Evolutionary conservation across 2,113 vertebrate genomes (phyloP).

Genomic region (Hypanus sabinus): DNA sequence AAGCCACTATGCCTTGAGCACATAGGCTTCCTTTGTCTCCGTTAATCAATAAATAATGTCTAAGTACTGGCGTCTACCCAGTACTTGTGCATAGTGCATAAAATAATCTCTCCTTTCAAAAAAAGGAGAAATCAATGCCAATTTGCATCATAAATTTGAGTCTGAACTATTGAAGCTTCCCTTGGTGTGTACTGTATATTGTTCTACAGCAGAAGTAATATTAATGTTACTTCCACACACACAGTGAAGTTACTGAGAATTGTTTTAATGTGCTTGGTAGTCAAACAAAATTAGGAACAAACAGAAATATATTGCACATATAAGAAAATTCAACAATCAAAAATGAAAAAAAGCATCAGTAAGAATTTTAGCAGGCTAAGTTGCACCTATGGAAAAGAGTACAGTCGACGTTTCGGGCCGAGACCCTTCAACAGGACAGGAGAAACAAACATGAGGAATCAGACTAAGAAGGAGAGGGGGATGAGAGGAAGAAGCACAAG

Average conservation of each 20-base stretch:
- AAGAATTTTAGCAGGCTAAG: not conserved
- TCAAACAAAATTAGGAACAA: too few species aligned
- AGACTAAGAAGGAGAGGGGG: too few species aligned
- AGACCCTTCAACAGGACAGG: too few species aligned
- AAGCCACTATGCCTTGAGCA: not conserved
- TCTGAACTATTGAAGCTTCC: not conserved
- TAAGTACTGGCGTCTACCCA: not conserved
- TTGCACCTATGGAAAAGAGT: too few species aligned
- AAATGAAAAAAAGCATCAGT: not conserved
- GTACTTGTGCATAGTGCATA: not conserved
- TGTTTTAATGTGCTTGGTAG: too few species aligned
- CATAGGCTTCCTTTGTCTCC: conserved; percentile 2
- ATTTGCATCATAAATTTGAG: not conserved
- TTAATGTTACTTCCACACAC: not conserved
- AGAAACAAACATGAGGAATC: too few species aligned
- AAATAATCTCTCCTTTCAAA: not conserved
- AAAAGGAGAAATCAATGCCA: conserved; percentile 30
- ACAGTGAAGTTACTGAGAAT: not conserved
- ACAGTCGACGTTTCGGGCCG: too few species aligned
- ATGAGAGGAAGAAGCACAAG: too few species aligned
- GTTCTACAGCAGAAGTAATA: not conserved
- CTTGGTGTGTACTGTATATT: too few species aligned
- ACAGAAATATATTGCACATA: not conserved
- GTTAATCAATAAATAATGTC: conserved; percentile 24
- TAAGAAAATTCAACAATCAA: not conserved